These are phyloP conservation scores for Stegostoma tigrinum DNA, from an alignment of 2,113 vertebrate species.

Conservation along the genomic window DNA sequence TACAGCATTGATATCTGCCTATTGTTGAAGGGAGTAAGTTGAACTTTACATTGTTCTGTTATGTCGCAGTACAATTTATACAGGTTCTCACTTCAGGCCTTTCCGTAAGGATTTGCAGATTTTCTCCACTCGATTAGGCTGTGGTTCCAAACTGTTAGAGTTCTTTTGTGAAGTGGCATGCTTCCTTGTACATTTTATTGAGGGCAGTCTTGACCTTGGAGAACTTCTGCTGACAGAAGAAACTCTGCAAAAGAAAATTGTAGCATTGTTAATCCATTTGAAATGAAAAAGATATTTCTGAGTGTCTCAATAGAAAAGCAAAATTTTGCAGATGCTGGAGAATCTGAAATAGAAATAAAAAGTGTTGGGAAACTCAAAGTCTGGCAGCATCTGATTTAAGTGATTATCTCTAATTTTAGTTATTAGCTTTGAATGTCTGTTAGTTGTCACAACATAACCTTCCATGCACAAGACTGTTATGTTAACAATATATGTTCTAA, in stretches of 20 bases:
- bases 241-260: constrained; percentile 47
- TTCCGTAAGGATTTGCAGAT: constrained; percentile 80
- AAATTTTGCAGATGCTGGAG: too few species aligned
- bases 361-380: too few species aligned
- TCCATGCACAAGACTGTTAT: neutral
- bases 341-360: too few species aligned
- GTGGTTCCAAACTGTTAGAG: constrained; percentile 56
- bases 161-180: constrained; percentile 61
- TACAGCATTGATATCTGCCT: neutral
- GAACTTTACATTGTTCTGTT: neutral
- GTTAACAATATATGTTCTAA: neutral
- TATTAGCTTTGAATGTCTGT: neutral
- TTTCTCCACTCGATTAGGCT: constrained; percentile 79
- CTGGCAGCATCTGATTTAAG: too few species aligned
- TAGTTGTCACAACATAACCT: neutral
- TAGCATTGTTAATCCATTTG: neutral
- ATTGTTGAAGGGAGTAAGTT: neutral
- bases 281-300: neutral
- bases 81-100: constrained; percentile 75
- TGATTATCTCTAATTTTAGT: too few species aligned
- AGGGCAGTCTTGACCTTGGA: constrained; percentile 59
- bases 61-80: constrained; percentile 18
- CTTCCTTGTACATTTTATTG: constrained; percentile 59
- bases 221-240: constrained; percentile 61
- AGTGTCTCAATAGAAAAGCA: too few species aligned